Evolutionary conservation across 2,888 invertebrate genomes (phyloP), one percentile per base, ranked within the genome.

Genomic region (Eupithecia tripunctaria): DNA sequence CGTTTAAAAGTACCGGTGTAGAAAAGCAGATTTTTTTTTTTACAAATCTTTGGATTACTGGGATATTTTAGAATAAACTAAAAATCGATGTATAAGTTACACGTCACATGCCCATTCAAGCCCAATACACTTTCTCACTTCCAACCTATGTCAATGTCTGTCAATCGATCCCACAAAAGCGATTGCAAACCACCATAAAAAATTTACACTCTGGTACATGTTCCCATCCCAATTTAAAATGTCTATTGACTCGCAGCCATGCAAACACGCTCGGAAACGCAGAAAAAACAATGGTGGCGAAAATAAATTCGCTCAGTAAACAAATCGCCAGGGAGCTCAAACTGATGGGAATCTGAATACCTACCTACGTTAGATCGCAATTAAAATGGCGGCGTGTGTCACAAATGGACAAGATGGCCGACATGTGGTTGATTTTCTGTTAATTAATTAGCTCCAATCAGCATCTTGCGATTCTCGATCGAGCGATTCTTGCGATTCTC

Each of bases 381-480:
- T 76, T 76, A 77, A 78, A 76, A 78, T 75, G 74, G 74, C 76
- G 67, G 4, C 25, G 5, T n/a, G 12, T 41, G 18, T 41, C n/a
- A n/a, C n/a, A n/a, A n/a, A n/a, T n/a, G n/a, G 29, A 62, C 62
- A 69, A 72, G 38, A 67, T 60, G 56, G 71, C 21, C 41, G 71
- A 72, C 68, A 38, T 36, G 4, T 12, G 14, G 29, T 36, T 32
- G 10, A 32, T n/a, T n/a, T 29, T n/a, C 63, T 12, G 14, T 32
- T 63, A 21, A 36, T 21, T 32, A 32, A 62, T 32, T 32, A 21
- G 21, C 21, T 3, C 8, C 3, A 21, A 51, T 21, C 1, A n/a
- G n/a, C n/a, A n/a, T n/a, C n/a, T n/a, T n/a, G n/a, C n/a, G n/a
- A n/a, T n/a, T n/a, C n/a, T n/a, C n/a, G n/a, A n/a, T n/a, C n/a